Base-by-base conservation (phyloP, 2,797 vertebrate species). In the Astyanax mexicanus region DNA sequence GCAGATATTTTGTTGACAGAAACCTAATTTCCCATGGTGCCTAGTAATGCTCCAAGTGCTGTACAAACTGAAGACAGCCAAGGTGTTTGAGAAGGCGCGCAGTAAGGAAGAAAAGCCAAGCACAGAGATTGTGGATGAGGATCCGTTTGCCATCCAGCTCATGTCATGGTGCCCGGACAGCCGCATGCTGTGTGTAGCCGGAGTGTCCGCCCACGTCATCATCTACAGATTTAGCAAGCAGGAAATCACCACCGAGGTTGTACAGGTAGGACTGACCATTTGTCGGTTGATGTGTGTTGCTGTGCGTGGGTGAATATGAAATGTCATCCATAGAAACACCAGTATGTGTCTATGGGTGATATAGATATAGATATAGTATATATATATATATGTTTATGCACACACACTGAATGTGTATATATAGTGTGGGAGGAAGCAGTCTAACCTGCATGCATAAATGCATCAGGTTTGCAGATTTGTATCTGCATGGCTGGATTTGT, bases 31-130 rank as follows among this genome's bases (percentile, higher is more conserved):
- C 51, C 57, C 35, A 10, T 80, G 32, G 15, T 80, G 47, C 25
- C 51, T 81, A 99, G 98, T 99, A 95, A 99, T 95, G 38, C 93
- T 99, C 84, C 98, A 99, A 94, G 96, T 98, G 83, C 93, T 99
- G 85, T 99, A 99, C 90, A 99, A 99, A 85, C 92, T 99, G 83
- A 99, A 99, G 93, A 99, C 98, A 72, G 95, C 97, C 82, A 99
- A 99, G 94, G 96, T 99, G 78, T 99, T 99, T 89, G 98, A 99
- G 93, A 98, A 97, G 84, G 94, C 95, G 74, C 91, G 95, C 86
- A 94, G 93, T 85, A 98, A 96, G 90, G 97, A 99, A 68, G 98
- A 99, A 83, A 96, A 93, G 83, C 94, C 94, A 71, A 96, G 88
- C 84, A 93, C 94, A 0, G 98, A 99, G 72, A 94, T 95, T 80